phyloP scores from a whole-genome alignment of 2,888 invertebrate genomes.

The Megaustenia siamemsis region DNA sequence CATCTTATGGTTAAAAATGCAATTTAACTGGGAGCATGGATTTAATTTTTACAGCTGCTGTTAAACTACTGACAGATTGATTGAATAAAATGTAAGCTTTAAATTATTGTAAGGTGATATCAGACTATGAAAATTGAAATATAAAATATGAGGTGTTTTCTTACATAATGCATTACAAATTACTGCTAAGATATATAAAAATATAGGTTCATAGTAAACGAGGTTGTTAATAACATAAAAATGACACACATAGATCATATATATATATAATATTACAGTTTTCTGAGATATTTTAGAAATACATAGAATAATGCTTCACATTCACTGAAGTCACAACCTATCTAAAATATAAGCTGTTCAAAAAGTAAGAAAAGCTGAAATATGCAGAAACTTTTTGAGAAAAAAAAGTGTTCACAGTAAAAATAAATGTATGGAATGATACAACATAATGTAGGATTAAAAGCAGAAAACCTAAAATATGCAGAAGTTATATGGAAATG shows the following conservation, averaged over 20 bases:
- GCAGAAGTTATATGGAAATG: too few species aligned
- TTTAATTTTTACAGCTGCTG: not conserved
- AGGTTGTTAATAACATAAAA: not conserved
- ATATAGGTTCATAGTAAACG: not conserved
- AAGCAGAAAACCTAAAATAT: not conserved
- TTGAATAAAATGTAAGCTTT: not conserved
- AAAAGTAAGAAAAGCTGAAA: not conserved
- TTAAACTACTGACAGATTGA: not conserved
- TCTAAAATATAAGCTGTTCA: not conserved
- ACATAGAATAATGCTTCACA: not conserved
- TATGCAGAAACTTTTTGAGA: slow-evolving; percentile 2
- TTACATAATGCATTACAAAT: slow-evolving; percentile 10
- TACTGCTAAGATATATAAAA: not conserved
- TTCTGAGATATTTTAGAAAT: not conserved
- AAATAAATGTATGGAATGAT: slow-evolving; percentile 14
- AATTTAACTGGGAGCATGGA: too few species aligned
- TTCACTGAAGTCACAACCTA: slow-evolving; percentile 37
- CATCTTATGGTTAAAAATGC: not conserved
- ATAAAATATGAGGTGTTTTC: not conserved
- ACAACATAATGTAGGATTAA: not conserved
- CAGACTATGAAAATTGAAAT: not conserved
- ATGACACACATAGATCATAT: not conserved
- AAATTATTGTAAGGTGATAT: not conserved
- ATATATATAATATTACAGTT: not conserved
- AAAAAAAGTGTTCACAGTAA: not conserved